Percentiles rank a stretch among this genome's conserved stretches.
Evolutionary conservation across 2,113 vertebrate genomes (phyloP).

Genomic region (Mobula hypostoma): DNA sequence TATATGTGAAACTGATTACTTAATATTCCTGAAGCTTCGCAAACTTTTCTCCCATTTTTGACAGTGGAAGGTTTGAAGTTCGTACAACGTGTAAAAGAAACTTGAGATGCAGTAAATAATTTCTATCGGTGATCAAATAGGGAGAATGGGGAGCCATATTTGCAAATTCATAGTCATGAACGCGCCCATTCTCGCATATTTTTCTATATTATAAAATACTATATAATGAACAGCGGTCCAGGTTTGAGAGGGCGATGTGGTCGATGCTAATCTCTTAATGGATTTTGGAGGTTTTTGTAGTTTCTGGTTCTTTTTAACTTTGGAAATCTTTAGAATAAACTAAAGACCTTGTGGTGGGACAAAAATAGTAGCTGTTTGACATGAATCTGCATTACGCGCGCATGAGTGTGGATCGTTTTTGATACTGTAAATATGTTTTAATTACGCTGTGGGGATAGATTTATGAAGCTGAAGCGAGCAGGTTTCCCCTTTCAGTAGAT

Average conservation of each 20-base stretch:
- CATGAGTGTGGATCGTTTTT: constrained; percentile 16
- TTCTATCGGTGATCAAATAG: constrained; percentile 70
- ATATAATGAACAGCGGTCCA: neutral
- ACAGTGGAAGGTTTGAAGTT: constrained; percentile 18
- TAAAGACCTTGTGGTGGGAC: constrained; percentile 29
- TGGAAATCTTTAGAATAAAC: neutral
- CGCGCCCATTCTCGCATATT: constrained; percentile 62
- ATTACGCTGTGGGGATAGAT: neutral
- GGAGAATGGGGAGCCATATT: constrained; percentile 77
- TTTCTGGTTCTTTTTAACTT: constrained; percentile 28
- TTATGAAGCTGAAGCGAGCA: neutral
- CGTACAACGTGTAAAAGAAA: neutral
- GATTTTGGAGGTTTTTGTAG: neutral
- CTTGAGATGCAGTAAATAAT: constrained; percentile 44
- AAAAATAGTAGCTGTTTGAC: constrained; percentile 36
- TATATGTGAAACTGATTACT: neutral
- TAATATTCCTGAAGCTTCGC: neutral
- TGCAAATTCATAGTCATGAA: constrained; percentile 87
- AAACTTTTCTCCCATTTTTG: constrained; percentile 13
- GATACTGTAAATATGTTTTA: constrained; percentile 20
- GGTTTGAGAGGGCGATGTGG: neutral
- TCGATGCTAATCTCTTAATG: neutral
- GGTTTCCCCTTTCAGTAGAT: neutral
- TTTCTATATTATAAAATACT: neutral
- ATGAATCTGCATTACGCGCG: constrained; percentile 34